Conservation (phyloP, 2,113 vertebrate genomes). For the Potamarius usumacintae region DNA sequence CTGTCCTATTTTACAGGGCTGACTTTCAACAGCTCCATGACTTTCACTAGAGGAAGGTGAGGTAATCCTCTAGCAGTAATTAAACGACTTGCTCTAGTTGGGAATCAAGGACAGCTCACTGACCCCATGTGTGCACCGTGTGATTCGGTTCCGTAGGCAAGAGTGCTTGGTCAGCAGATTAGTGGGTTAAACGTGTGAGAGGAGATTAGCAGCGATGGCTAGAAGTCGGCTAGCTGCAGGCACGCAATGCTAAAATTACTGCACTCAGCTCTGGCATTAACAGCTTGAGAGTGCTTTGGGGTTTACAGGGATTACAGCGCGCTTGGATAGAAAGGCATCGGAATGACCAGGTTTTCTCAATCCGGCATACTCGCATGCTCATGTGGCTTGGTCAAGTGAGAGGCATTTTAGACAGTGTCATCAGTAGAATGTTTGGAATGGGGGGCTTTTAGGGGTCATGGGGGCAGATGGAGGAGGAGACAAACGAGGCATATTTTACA, state of each 20-base stretch:
- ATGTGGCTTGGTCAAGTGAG: neutral
- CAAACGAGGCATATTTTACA: neutral
- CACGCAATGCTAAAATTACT: slow-evolving; percentile 37
- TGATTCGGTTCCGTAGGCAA: slow-evolving; percentile 14
- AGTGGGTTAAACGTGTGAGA: slow-evolving; percentile 25
- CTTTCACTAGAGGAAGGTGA: slow-evolving; percentile 21
- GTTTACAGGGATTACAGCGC: slow-evolving; percentile 8
- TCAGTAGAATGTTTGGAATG: neutral
- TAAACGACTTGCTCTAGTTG: neutral
- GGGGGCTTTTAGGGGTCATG: neutral
- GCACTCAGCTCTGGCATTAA: slow-evolving; percentile 37
- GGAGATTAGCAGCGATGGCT: slow-evolving; percentile 28
- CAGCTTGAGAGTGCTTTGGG: slow-evolving; percentile 27
- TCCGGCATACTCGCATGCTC: neutral
- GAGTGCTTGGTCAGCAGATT: slow-evolving; percentile 36
- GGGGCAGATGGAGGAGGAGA: neutral
- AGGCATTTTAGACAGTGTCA: neutral
- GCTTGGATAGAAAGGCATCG: neutral
- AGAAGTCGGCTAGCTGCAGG: slow-evolving; percentile 29
- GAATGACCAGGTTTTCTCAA: slow-evolving; percentile 26
- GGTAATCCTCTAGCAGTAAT: slow-evolving; percentile 9
- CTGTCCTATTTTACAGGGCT: neutral
- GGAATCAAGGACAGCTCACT: slow-evolving; percentile 23
- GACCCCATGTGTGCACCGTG: slow-evolving; percentile 17
- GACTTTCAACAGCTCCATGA: slow-evolving; percentile 33